Evolutionary conservation across 1,140 invertebrate genomes (phyloP).

Genomic region (Drosophila oshimai): DNA sequence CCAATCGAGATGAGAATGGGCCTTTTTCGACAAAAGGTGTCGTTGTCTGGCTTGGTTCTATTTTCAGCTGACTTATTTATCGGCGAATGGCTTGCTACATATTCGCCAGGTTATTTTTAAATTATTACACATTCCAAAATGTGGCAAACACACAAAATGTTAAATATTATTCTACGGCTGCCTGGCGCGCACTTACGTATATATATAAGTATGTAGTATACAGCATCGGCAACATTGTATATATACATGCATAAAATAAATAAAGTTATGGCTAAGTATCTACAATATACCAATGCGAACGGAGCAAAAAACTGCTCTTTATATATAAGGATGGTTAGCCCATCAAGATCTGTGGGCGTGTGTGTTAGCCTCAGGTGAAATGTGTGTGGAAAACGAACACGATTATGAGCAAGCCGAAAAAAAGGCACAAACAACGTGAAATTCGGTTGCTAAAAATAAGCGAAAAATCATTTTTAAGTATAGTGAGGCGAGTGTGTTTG

Average conservation of each 20-base stretch:
- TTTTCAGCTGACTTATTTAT: slow-evolving; percentile 71
- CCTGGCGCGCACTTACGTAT: slow-evolving; percentile 20
- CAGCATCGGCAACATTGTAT: slow-evolving; percentile 20
- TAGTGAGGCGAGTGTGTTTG: slow-evolving; percentile 25
- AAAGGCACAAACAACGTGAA: slow-evolving; percentile 51
- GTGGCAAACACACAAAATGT: slow-evolving; percentile 71
- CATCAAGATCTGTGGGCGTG: slow-evolving; percentile 3
- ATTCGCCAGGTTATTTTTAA: slow-evolving; percentile 77
- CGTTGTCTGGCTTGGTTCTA: slow-evolving; percentile 42
- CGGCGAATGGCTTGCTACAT: slow-evolving; percentile 64
- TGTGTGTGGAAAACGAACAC: slow-evolving; percentile 77
- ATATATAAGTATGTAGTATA: too few relatives aligned
- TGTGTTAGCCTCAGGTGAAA: slow-evolving; percentile 64
- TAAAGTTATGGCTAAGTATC: slow-evolving; percentile 79
- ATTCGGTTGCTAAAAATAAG: slow-evolving; percentile 79
- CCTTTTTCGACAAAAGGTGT: slow-evolving; percentile 38
- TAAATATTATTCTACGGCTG: slow-evolving; percentile 62
- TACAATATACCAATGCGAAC: slow-evolving; percentile 56
- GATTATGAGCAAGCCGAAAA: slow-evolving; percentile 62
- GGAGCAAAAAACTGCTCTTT: slow-evolving; percentile 14
- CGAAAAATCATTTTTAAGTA: slow-evolving; percentile 76
- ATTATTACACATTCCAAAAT: slow-evolving; percentile 79
- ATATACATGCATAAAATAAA: slow-evolving; percentile 65
- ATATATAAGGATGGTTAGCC: slow-evolving; percentile 26
- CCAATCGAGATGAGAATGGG: not conserved